Base-by-base conservation (phyloP, 92 coral and sea anemone genomes). In the Epizoanthus illoricatus region DNA sequence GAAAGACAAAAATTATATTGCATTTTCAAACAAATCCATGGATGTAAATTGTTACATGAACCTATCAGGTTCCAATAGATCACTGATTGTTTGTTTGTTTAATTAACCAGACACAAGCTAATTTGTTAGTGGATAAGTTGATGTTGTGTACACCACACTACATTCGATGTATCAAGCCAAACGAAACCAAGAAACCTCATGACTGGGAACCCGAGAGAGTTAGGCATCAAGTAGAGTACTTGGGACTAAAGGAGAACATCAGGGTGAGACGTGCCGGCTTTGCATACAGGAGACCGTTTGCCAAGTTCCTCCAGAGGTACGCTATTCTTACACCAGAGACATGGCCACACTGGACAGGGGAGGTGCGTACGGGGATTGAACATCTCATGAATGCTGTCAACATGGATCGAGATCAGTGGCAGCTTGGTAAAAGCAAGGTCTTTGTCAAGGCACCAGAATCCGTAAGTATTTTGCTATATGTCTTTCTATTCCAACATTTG, bases 361-460 rank as follows among this genome's bases (percentile, higher is more conserved):
- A 97, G 12, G 97, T 90, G 19, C 86, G 92, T 7, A 85, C 87
- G 74, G 99, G 99, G 18, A 92, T 97, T 64, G 89, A 89, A 33
- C 98, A 97, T 67, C 84, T 97, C 75, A 94, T 97, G 98, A 91
- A 75, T 28, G 94, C 99, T 12, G 99, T 97, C 42, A 90, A 94
- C 83, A 97, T 97, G 99, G 99, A 97, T 84, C 78, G 86, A 36
- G 99, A 94, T 75, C 99, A 97, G 87, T 97, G 98, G 98, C 99
- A 97, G 85, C 81, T 97, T 82, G 99, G 99, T n/a, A 91, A 92
- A 81, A 88, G 90, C 69, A 97, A 97, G 80, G 97, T 97, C 49
- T 97, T 97, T 56, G 85, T 97, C 86, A 97, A 97, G 76, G 97
- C 98, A 1, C 99, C 99, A 4, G 99, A 97, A 75, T 97, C 99